Base-by-base conservation (phyloP, 2,797 vertebrate genomes). In the Glossophaga mutica region DNA sequence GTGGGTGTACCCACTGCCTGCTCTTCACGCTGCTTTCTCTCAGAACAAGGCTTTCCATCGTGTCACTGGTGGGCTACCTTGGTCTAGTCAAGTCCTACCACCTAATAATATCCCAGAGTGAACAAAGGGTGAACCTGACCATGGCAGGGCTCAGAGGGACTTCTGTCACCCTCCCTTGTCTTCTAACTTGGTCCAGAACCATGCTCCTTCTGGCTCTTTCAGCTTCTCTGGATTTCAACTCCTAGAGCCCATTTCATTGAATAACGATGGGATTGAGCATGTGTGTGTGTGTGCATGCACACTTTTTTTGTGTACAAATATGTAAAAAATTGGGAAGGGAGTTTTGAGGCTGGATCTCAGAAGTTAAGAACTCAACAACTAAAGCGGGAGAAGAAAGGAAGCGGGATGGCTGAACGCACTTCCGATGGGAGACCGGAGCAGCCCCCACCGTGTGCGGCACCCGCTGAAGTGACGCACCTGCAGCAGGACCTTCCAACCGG, bases 321-420 rank as follows among this genome's bases (percentile, higher is more conserved):
- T 37, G 48, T 19, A 71, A 59, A 90, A 93, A 24, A 6, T 42
- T n/a, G n/a, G 42, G 42, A 55, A 94, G 29, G 57, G 57, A 83
- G 26, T 1, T 83, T 78, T 19, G 22, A 73, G 18, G 4, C 8
- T 57, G 46, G 18, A 46, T 90, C 19, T 29, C 50, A 92, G 52
- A 85, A 78, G 52, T 11, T n/a, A 39, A 89, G 59, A 55, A 55
- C 29, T 37, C 11, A 1, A 71, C 14, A 29, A 55, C 68, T 29
- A 90, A 46, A 71, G n/a, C 87, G 39, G 68, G 39, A 42, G 37
- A 34, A n/a, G n/a, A 62, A 46, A 86, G 85, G 26, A 76, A 87
- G 32, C 9, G 19, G n/a, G 14, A 11, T 34, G 62, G 19, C 34
- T 42, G 48, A 46, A 55, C 48, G 83, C 6, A 3, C 29, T 77